Percentiles rank a stretch among this genome's conserved stretches.
These are phyloP conservation scores for Tyrophagus putrescentiae DNA, from an alignment of 1,140 invertebrate species.

Conservation along the genomic window DNA sequence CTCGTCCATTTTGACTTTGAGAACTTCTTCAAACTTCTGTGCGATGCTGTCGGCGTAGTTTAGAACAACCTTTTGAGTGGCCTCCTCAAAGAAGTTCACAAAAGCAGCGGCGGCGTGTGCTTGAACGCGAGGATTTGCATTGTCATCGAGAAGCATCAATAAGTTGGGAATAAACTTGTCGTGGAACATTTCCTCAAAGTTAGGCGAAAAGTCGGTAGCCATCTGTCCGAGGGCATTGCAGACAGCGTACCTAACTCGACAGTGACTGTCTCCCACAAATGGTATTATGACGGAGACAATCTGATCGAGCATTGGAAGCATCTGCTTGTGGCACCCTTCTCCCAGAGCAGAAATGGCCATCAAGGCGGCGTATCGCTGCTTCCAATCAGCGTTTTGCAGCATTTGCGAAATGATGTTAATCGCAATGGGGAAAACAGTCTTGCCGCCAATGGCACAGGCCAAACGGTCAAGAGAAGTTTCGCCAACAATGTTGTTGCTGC, in stretches of 20 bases:
- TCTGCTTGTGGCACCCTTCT: slow-evolving; percentile 94
- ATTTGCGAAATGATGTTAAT: slow-evolving; percentile 60
- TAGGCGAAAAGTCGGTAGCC: slow-evolving; percentile 92
- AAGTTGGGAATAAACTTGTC: slow-evolving; percentile 77
- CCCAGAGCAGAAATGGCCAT: slow-evolving; percentile 97
- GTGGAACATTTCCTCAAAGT: slow-evolving; percentile 95
- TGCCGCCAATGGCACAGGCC: slow-evolving; percentile 87
- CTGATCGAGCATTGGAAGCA: slow-evolving; percentile 78
- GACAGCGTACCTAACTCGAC: slow-evolving; percentile 82
- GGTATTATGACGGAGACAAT: slow-evolving; percentile 77
- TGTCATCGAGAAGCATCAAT: slow-evolving; percentile 75
- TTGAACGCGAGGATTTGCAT: slow-evolving; percentile 80
- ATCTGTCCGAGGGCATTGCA: slow-evolving; percentile 99
- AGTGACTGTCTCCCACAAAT: slow-evolving; percentile 65
- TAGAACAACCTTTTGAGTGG: slow-evolving; percentile 80
- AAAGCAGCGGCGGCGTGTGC: slow-evolving; percentile 65
- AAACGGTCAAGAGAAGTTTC: slow-evolving; percentile 90
- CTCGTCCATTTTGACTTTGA: slow-evolving; percentile 85
- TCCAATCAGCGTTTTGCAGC: slow-evolving; percentile 47
- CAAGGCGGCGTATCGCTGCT: slow-evolving; percentile 66
- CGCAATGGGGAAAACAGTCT: slow-evolving; percentile 79
- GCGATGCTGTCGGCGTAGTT: slow-evolving; percentile 81
- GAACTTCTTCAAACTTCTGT: slow-evolving; percentile 71
- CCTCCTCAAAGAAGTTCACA: slow-evolving; percentile 98
- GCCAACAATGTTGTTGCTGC: slow-evolving; percentile 80